Base-by-base conservation (phyloP, 2,888 invertebrate genomes). In the Rutpela maculata region DNA sequence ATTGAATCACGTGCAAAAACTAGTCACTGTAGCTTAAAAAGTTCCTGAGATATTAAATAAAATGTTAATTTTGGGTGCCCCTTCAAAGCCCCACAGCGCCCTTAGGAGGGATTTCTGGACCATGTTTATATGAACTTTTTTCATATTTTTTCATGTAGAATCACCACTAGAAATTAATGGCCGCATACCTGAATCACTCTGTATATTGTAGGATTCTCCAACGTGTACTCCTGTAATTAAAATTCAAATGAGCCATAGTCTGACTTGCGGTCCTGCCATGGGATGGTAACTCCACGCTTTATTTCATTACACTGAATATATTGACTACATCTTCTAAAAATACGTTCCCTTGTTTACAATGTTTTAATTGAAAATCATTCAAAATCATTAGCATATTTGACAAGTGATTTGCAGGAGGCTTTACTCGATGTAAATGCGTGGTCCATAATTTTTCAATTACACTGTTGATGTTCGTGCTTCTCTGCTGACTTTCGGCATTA, bases 391-490 rank as follows among this genome's bases (percentile, higher is more conserved):
- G 19, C 59, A 59, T 22, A 22, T 18, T 59, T 35, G 35, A 62
- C 62, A 35, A 62, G 31, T 31, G 62, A 62, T 62, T 62, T 10
- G 19, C 62, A 62, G 15, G 9, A 35, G 35, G 35, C 62, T 62
- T n/a, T 35, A 35, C n/a, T 10, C 31, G 62, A 55, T 56, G 55
- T 31, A 31, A 66, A 50, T 12, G 11, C 17, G 43, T 55, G 55
- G 67, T 4, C 15, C 35, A 15, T 17, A 18, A 66, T 66, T 74
- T 60, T 65, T 70, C 74, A 59, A 63, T 70, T 68, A 77, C 60
- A 17, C 38, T 71, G 77, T 68, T 77, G 71, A 50, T 12, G 71
- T 67, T 75, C 77, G 77, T 78, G 77, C 75, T 71, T 67, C 50
- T 78, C 31, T 18, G 31, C 59, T 78, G 67, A 74, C 73, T 74